Base-by-base conservation (phyloP, 2,797 vertebrate species). In the Pseudochaenichthys georgianus region DNA sequence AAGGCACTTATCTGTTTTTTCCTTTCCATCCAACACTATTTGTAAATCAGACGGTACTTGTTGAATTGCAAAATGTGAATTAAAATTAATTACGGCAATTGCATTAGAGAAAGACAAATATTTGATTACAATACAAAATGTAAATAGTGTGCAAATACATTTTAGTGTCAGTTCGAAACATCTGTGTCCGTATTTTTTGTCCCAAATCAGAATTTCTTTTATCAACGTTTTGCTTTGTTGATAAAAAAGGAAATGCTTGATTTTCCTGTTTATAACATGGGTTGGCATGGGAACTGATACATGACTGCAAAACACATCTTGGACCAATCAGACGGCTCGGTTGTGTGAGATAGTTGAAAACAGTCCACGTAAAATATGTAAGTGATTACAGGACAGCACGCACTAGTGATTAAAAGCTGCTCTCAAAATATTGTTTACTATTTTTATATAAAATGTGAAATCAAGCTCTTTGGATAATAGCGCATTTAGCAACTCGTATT, bases 231-330 rank as follows among this genome's bases (percentile, higher is more conserved):
- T 74, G 42, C 9, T 69, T 66, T 68, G 48, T 46, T 77, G 50
- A 15, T 6, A 1, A 46, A 77, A 50, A 43, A 12, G 13, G 41
- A 10, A 72, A 61, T 72, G 45, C 62, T 61, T 58, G 45, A 71
- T 75, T 68, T 80, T 75, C 57, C 67, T 71, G 64, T 77, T 84
- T 82, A 81, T 70, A 42, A 60, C 57, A 45, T 60, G 31, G 21
- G 57, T 74, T 72, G 75, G 41, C 74, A 71, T 61, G 42, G 61
- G 28, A 75, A 72, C 77, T 1, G 9, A 58, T 78, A 64, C 70
- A 85, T 73, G 76, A 75, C 74, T 75, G 15, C 64, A 58, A 64
- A 62, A 68, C 80, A 84, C 73, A 86, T 84, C 75, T 84, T 84
- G 65, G 69, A 85, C 53, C 70, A 78, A 80, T 86, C 80, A 81